Base-by-base conservation (phyloP, 2,797 vertebrate genomes). In the Antrozous pallidus region DNA sequence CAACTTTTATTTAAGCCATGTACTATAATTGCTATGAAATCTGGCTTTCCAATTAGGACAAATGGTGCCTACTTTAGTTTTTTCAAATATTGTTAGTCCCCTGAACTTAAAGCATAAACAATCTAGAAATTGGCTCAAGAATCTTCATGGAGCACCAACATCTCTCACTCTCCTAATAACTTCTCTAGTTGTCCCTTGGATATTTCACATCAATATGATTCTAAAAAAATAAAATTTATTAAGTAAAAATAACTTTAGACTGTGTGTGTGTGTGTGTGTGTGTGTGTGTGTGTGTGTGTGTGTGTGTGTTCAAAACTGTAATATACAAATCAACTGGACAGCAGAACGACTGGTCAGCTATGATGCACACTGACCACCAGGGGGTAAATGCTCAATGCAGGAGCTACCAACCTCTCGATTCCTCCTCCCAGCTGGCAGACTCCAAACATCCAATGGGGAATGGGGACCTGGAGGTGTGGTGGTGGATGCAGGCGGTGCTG, bases 1-100 rank as follows among this genome's bases (percentile, higher is more conserved):
- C 97, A 99, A 95, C 82, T 95, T 99, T 94, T 98, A 97, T 33
- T 58, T 20, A 99, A 98, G 93, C 98, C 98, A 0, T 98, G 98
- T 1, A 96, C 98, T 22, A 99, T 99, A 33, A 99, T 98, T 1
- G 85, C 96, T 0, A 96, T 71, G 26, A 98, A 99, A 58, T 99
- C 99, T 8, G 98, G 98, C 92, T 99, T 97, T 31, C 98, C 98
- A 0, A 98, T 20, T 36, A 98, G 98, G 42, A 99, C 98, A 79
- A 99, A 99, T 0, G 98, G 98, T 5, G 98, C 98, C 95, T 99
- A 98, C n/a, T 97, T 98, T 98, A 69, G 97, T 98, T 97, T 99
- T 99, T 99, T 24, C 97, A 98, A 49, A 98, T 49, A 4, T 99
- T 94, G 94, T 99, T 99, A 0, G 98, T 98, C 1, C 98, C 98